Evolutionary conservation across 1,140 invertebrate species (phyloP).

Genomic region (Diorhabda carinulata): DNA sequence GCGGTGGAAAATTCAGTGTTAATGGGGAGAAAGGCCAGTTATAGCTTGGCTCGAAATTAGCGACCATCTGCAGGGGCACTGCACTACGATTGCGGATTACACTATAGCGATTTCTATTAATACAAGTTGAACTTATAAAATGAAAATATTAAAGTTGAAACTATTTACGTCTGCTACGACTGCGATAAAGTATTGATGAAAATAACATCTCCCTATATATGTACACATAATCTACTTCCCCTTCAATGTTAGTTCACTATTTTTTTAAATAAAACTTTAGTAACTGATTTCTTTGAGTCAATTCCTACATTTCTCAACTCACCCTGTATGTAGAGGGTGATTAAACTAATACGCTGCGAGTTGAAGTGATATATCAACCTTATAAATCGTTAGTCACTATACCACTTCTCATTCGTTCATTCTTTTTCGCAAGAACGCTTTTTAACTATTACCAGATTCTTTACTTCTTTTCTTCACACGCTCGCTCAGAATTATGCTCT

Average conservation of each 20-base stretch:
- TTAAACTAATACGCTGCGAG: conserved; percentile 25
- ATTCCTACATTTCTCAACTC: background rate
- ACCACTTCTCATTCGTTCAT: conserved; percentile 14
- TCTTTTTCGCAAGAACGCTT: conserved; percentile 11
- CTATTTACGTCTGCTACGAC: no score
- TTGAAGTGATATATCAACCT: conserved; percentile 36
- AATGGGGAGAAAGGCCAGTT: conserved; percentile 23
- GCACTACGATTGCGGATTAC: conserved; percentile 35
- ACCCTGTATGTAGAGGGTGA: background rate
- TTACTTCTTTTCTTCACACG: conserved; percentile 6
- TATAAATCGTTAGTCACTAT: conserved; percentile 31
- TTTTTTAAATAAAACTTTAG: no score
- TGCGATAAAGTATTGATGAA: no score
- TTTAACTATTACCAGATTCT: conserved; percentile 13
- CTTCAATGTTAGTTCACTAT: no score
- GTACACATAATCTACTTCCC: no score
- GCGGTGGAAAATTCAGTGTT: conserved; percentile 23
- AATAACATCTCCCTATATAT: no score
- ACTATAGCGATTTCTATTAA: background rate
- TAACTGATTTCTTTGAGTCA: no score
- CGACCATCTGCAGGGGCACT: conserved; percentile 32
- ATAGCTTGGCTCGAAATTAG: conserved; percentile 27
- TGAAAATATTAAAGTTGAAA: no score
- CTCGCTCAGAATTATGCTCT: background rate
- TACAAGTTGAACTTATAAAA: no score